Percentiles rank a stretch among this genome's conserved stretches.
Evolutionary conservation across 1,140 invertebrate species (phyloP).

Genomic region (Bilobella aurantiaca): DNA sequence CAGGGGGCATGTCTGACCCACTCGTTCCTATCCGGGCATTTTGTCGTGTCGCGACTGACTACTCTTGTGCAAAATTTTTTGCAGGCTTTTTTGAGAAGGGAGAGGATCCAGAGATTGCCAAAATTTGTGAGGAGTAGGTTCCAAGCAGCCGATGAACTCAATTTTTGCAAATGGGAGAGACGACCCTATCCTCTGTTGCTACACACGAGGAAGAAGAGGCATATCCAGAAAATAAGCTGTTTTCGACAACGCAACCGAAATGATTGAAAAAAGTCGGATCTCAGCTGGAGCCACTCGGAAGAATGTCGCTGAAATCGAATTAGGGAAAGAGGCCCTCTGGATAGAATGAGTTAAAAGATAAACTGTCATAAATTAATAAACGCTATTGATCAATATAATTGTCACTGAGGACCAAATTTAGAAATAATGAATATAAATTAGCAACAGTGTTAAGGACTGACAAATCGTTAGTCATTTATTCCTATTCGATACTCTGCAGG

Average conservation of each 20-base stretch:
- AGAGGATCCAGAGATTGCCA: neutral
- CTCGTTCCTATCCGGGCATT: slow-evolving; percentile 2
- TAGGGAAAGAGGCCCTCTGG: too few species aligned
- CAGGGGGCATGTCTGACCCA: slow-evolving; percentile 2
- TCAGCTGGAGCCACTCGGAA: neutral
- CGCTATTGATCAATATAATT: too few species aligned
- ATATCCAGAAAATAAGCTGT: too few species aligned
- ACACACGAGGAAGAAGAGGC: neutral
- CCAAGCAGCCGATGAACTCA: neutral
- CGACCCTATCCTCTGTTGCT: neutral
- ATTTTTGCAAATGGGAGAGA: neutral
- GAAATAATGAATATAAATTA: neutral
- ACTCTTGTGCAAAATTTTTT: neutral
- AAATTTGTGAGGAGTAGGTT: neutral
- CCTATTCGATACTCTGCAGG: neutral
- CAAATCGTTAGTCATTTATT: slow-evolving; percentile 4
- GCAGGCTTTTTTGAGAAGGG: neutral
- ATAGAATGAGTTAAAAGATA: too few species aligned
- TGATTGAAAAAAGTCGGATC: neutral
- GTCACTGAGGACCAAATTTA: too few species aligned
- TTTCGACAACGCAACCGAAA: too few species aligned
- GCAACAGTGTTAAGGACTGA: neutral
- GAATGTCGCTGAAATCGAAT: too few species aligned
- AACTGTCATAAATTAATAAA: too few species aligned
- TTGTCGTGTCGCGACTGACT: too few species aligned